These are phyloP conservation scores for Drosophila virilis DNA, from an alignment of 1,140 invertebrate species.

Conservation along the genomic window DNA sequence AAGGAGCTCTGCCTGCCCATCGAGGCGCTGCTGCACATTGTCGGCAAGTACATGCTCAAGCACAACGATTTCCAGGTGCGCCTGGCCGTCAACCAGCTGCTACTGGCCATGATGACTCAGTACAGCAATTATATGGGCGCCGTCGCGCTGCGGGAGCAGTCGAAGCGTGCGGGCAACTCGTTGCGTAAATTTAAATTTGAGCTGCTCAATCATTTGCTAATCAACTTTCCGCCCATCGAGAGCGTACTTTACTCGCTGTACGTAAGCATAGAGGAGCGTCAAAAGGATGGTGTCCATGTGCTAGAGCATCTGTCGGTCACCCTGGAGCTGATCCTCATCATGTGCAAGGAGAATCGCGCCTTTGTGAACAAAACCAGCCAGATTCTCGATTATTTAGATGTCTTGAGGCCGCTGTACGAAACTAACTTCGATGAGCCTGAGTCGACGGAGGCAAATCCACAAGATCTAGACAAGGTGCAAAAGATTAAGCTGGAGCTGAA, in stretches of 20 bases:
- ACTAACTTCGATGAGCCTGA: constrained; percentile 44
- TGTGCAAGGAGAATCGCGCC: constrained; percentile 77
- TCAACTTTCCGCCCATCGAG: constrained; percentile 75
- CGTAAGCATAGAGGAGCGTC: constrained; percentile 50
- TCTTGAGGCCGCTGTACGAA: constrained; percentile 72
- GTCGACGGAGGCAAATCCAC: not conserved
- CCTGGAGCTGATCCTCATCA: constrained; percentile 71
- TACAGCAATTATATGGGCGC: constrained; percentile 76
- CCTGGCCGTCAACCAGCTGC: constrained; percentile 50
- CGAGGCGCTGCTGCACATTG: constrained; percentile 68
- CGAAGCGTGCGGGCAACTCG: constrained; percentile 68
- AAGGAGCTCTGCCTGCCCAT: constrained; percentile 75
- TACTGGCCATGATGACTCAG: constrained; percentile 77
- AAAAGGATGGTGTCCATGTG: constrained; percentile 36
- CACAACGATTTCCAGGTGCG: constrained; percentile 32
- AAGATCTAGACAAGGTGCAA: constrained; percentile 39
- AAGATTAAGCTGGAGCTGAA: constrained; percentile 87
- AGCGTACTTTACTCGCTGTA: constrained; percentile 66
- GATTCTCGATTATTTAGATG: constrained; percentile 77
- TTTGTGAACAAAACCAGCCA: constrained; percentile 78
- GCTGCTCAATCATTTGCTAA: constrained; percentile 76
- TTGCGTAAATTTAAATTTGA: constrained; percentile 79
- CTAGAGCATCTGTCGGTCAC: constrained; percentile 72
- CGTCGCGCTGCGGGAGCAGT: constrained; percentile 59
- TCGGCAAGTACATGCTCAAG: constrained; percentile 39